A percentile compares a stretch with the other conserved stretches of the same genome.
Conservation (phyloP, 2,888 invertebrate species). For the Lepidocyrtinus sp. region DNA sequence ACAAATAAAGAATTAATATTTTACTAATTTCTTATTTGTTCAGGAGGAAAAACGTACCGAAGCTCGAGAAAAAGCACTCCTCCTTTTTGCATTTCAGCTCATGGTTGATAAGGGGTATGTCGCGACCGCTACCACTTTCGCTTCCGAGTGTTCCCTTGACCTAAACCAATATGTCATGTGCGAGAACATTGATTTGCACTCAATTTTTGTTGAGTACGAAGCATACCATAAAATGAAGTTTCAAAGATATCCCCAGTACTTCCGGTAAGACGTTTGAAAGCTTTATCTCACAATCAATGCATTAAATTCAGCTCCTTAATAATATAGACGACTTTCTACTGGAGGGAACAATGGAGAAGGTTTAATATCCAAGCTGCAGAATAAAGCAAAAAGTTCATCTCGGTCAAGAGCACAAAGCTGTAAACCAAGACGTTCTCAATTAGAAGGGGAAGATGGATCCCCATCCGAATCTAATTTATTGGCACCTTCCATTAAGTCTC, state of each 20-base stretch:
- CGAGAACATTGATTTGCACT: conserved; percentile 92
- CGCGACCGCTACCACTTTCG: conserved; percentile 79
- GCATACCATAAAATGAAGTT: conserved; percentile 89
- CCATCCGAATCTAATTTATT: neutral
- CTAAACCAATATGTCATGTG: conserved; percentile 83
- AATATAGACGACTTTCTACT: too few relatives aligned
- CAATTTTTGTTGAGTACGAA: conserved; percentile 90
- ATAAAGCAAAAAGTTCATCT: neutral
- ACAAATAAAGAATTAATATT: neutral
- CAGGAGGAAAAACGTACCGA: conserved; percentile 67
- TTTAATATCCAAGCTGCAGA: conserved; percentile 39
- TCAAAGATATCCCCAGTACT: conserved; percentile 88
- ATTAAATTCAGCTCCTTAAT: too few relatives aligned
- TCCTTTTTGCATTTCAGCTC: conserved; percentile 66
- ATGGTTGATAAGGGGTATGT: conserved; percentile 71
- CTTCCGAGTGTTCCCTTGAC: conserved; percentile 80
- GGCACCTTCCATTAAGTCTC: neutral
- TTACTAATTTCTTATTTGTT: conserved; percentile 4
- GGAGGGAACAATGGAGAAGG: conserved; percentile 36
- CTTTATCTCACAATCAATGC: too few relatives aligned
- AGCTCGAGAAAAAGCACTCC: conserved; percentile 65
- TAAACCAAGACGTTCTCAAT: conserved; percentile 25
- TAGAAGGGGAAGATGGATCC: conserved; percentile 23
- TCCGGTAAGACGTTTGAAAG: conserved; percentile 78
- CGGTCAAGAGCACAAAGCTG: neutral